Conservation (phyloP, 2,113 vertebrate genomes). For the Dasyprocta punctata region DNA sequence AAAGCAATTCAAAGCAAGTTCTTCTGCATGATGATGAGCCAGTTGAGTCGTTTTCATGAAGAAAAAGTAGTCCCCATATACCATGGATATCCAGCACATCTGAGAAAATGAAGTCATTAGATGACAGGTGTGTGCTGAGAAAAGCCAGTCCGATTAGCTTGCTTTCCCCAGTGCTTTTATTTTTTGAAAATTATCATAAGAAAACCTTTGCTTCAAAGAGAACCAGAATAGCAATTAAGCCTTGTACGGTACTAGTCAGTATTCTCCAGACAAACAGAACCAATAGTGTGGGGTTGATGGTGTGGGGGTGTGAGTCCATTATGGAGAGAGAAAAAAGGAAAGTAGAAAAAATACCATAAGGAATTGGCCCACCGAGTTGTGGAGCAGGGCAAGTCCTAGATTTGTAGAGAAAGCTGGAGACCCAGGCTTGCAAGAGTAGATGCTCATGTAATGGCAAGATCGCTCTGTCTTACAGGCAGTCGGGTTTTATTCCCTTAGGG, state of each 20-base stretch:
- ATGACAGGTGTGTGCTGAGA: neutral
- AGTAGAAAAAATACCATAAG: neutral
- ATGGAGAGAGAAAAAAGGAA: neutral
- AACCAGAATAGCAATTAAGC: neutral
- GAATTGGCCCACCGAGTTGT: neutral
- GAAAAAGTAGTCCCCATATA: neutral
- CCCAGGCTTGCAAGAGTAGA: too few species aligned
- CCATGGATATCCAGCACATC: neutral
- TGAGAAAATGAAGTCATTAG: neutral
- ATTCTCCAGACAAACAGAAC: neutral
- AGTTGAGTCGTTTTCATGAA: neutral
- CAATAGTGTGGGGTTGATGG: neutral
- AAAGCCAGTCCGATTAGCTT: neutral
- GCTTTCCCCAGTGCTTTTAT: neutral
- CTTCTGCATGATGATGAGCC: neutral
- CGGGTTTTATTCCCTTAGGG: neutral
- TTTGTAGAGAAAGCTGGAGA: neutral
- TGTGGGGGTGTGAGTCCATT: neutral
- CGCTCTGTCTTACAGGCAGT: neutral
- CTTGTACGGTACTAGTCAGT: neutral
- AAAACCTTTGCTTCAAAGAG: neutral
- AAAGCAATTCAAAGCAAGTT: neutral
- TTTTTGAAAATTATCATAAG: neutral
- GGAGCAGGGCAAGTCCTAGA: neutral
- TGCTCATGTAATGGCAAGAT: fast-evolving